Evolutionary conservation across 2,797 vertebrate species (phyloP).

Genomic region (Rhinogobio ventralis): DNA sequence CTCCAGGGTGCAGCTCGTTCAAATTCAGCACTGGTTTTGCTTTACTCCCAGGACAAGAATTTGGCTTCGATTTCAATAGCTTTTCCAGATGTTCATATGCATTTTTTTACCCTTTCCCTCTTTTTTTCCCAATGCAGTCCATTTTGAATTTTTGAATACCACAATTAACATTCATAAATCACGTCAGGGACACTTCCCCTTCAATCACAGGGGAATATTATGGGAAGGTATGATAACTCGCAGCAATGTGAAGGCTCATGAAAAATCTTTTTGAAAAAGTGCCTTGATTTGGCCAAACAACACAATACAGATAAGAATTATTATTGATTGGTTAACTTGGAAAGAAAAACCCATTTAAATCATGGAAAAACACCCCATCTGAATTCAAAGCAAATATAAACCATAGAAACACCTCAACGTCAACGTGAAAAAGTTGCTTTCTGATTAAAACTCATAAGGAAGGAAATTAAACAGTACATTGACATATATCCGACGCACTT

Average conservation of each 20-base stretch:
- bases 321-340: conserved; percentile 45
- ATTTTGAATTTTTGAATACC: conserved; percentile 78
- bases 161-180: conserved; percentile 83
- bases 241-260: conserved; percentile 75
- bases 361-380: conserved; percentile 5
- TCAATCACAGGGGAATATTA: conserved; percentile 77
- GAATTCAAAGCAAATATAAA: conserved; percentile 29
- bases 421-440: conserved; percentile 5
- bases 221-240: conserved; percentile 78
- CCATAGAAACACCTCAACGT: neutral
- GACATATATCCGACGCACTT: neutral
- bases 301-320: conserved; percentile 62
- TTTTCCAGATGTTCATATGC: conserved; percentile 82
- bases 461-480: conserved; percentile 16
- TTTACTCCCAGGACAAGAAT: conserved; percentile 79
- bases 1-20: conserved; percentile 78
- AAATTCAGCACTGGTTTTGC: conserved; percentile 76
- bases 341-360: conserved; percentile 38
- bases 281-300: conserved; percentile 71
- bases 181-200: conserved; percentile 79
- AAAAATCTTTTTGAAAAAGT: conserved; percentile 56
- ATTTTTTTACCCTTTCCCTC: conserved; percentile 64
- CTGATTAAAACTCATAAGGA: conserved; percentile 28
- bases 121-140: conserved; percentile 66
- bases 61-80: conserved; percentile 76